Conservation (phyloP, 2,888 invertebrate genomes). For the Camponotus fellah region DNA sequence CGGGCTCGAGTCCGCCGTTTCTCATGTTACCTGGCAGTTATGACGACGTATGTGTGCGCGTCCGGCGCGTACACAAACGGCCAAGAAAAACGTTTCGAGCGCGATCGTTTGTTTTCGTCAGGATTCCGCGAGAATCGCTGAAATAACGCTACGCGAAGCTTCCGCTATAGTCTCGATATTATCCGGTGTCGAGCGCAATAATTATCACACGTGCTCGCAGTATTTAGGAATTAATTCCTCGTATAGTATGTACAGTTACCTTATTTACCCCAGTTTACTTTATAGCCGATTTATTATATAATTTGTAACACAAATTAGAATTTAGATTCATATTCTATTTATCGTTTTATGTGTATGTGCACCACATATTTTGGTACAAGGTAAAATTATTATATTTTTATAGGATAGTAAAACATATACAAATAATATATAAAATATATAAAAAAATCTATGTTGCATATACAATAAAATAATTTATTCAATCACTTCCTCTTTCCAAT, state of each 20-base stretch:
- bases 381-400: neutral
- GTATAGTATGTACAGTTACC: neutral
- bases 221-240: neutral
- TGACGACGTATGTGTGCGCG: conserved; percentile 67
- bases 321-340: neutral
- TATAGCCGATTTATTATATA: neutral
- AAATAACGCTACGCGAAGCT: conserved; percentile 5
- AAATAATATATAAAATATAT: neutral
- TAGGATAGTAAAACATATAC: no score
- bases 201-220: neutral
- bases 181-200: conserved; percentile 1
- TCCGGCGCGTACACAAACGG: conserved; percentile 60
- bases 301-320: neutral
- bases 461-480: neutral
- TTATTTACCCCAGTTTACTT: no score
- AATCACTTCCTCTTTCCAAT: neutral
- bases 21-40: conserved; percentile 72
- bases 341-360: neutral
- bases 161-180: conserved; percentile 10
- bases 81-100: conserved; percentile 63
- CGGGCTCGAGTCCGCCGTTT: conserved; percentile 74
- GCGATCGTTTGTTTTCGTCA: conserved; percentile 65
- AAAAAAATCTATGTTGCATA: neutral
- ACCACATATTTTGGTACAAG: conserved; percentile 16
- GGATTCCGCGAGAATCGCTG: conserved; percentile 55